Evolutionary conservation across 2,797 vertebrate species (phyloP).

Genomic region (Peromyscus melanophrys): DNA sequence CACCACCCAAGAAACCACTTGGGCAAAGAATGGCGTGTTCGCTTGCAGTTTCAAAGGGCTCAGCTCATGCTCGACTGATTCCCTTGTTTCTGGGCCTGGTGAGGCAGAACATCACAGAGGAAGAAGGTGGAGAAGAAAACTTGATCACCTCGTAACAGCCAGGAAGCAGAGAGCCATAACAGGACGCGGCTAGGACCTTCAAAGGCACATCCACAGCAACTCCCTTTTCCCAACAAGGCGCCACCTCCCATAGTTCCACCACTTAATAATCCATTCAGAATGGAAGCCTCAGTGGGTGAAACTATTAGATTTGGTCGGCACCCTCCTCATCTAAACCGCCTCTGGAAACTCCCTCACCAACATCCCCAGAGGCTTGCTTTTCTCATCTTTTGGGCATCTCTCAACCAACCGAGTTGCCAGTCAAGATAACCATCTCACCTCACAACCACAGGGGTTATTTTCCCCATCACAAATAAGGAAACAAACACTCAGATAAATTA

Average conservation of each 20-base stretch:
- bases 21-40: not conserved
- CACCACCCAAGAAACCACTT: not conserved
- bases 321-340: not conserved
- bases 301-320: not conserved
- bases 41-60: not conserved
- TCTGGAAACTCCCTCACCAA: not conserved
- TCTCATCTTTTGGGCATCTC: not conserved
- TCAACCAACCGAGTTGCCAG: not conserved
- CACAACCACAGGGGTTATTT: not conserved
- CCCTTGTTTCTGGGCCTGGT: not conserved
- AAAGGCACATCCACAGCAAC: not conserved
- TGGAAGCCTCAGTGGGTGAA: not conserved
- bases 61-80: not conserved
- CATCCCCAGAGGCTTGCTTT: not conserved
- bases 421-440: not conserved
- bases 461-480: constrained; percentile 1
- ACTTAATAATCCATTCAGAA: not conserved
- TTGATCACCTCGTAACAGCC: not conserved
- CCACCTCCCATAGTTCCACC: not conserved
- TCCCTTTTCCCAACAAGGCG: not conserved
- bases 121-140: not conserved
- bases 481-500: constrained; percentile 29
- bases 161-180: not conserved
- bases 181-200: not conserved
- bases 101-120: not conserved